phyloP scores from a whole-genome alignment of 2,113 vertebrate species.

The Cyprinus carpio region DNA sequence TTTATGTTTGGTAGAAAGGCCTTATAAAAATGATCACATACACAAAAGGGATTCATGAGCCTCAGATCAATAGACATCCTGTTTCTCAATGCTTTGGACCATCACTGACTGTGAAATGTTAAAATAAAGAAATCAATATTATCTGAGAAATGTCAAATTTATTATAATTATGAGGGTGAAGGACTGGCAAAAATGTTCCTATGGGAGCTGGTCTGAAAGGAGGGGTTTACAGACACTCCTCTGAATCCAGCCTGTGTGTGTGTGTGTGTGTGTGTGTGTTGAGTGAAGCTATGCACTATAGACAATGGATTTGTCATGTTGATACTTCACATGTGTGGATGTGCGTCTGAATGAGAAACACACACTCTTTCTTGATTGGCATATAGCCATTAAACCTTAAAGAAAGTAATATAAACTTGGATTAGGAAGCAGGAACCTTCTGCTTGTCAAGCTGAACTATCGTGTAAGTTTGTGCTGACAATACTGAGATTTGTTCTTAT shows the following conservation, averaged over 20 bases:
- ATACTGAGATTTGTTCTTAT: neutral
- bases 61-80: constrained; percentile 91
- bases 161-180: constrained; percentile 94
- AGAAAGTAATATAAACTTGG: neutral
- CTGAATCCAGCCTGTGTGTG: neutral
- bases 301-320: constrained; percentile 3
- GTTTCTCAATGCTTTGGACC: constrained; percentile 86
- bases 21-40: constrained; percentile 94
- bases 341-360: neutral
- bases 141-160: constrained; percentile 97
- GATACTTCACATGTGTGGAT: constrained; percentile 6
- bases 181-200: constrained; percentile 88
- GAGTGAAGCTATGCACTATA: neutral
- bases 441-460: neutral
- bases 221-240: constrained; percentile 20
- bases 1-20: constrained; percentile 93
- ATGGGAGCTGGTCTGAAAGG: constrained; percentile 68
- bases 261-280: neutral
- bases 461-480: neutral
- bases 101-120: constrained; percentile 90
- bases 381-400: neutral
- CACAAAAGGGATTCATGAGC: constrained; percentile 91
- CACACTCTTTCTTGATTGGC: neutral
- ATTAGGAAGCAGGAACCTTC: no score
- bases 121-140: constrained; percentile 97